Base-by-base conservation (phyloP, 2,113 vertebrate genomes). In the Plectropomus leopardus region DNA sequence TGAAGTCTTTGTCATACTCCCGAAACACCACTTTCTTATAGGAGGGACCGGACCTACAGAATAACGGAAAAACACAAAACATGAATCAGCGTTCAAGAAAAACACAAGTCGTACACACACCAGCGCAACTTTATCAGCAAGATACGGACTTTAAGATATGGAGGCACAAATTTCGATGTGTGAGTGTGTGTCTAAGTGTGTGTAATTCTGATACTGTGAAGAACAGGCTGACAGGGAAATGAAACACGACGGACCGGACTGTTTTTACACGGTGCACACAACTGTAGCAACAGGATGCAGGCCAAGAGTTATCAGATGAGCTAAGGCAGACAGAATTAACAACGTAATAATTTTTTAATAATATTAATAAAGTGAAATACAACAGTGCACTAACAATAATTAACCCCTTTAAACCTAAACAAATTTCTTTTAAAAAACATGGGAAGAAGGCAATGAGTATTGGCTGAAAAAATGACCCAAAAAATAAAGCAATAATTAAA, bases 1-100 rank as follows among this genome's bases (percentile, higher is more conserved):
- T 88, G 94, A 99, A 99, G 90, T 89, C 92, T 89, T 90, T 85
- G 77, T 98, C 97, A 93, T 97, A 99, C 45, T 98, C 97, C 83
- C 96, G 96, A 93, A 96, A 99, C 50, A 97, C 95, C 80, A 96
- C 95, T 95, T 99, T 99, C 94, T 95, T 96, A 93, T 96, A 98
- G 34, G 93, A 88, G 68, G 90, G 82, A 76, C 81, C 87, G 59
- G 54, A 81, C 63, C 93, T 91, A 68, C 72, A 75, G 48, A 82
- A 69, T 87, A 89, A n/a, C 40, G 51, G 72, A 77, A 76, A 83
- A 85, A 55, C 8, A 85, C 64, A 71, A 72, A 73, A 19, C 4
- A 47, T 82, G 45, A 66, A 45, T 77, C 72, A 78, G 30, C 51
- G 42, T 13, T 53, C 1, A 14, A 40, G 17, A 58, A 54, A 28